A percentile compares a stretch with the other conserved stretches of the same genome.
Evolutionary conservation across 1,140 invertebrate species (phyloP).

Genomic region (Ladona fulva): DNA sequence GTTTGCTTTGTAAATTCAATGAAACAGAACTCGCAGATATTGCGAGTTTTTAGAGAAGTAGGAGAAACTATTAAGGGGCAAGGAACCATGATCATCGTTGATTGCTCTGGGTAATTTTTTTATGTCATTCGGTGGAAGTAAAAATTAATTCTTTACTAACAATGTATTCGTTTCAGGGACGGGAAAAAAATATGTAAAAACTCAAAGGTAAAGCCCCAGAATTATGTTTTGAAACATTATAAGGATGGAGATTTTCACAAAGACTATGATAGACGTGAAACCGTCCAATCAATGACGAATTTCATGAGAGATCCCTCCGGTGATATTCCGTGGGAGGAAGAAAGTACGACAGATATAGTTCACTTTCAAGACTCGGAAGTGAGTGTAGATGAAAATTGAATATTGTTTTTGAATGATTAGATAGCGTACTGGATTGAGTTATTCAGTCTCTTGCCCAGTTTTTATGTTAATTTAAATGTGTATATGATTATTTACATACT

Average conservation of each 20-base stretch:
- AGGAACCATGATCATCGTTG: conserved; percentile 58
- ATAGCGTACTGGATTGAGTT: background rate
- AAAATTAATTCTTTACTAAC: background rate
- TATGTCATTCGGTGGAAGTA: background rate
- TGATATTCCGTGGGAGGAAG: conserved; percentile 85
- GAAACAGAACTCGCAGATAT: conserved; percentile 40
- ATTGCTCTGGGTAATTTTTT: conserved; percentile 49
- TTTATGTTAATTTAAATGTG: too few relatives aligned
- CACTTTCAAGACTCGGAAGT: conserved; percentile 34
- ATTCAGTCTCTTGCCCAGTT: background rate
- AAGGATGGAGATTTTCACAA: conserved; percentile 85
- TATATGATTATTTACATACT: too few relatives aligned
- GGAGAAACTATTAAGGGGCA: conserved; percentile 57
- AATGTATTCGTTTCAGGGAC: conserved; percentile 41
- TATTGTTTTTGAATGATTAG: too few relatives aligned
- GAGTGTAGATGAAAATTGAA: conserved; percentile 24
- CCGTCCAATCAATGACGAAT: conserved; percentile 64
- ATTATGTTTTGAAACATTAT: conserved; percentile 67
- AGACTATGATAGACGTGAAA: conserved; percentile 71
- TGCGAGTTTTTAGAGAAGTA: conserved; percentile 53
- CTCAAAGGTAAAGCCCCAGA: conserved; percentile 55
- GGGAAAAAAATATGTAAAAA: conserved; percentile 81
- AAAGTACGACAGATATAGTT: conserved; percentile 60
- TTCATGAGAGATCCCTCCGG: conserved; percentile 80
- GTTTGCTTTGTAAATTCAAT: conserved; percentile 53